Evolutionary conservation across 2,797 vertebrate species (phyloP), one percentile per base, ranked within the genome.

Genomic region (Scarus forsteni): DNA sequence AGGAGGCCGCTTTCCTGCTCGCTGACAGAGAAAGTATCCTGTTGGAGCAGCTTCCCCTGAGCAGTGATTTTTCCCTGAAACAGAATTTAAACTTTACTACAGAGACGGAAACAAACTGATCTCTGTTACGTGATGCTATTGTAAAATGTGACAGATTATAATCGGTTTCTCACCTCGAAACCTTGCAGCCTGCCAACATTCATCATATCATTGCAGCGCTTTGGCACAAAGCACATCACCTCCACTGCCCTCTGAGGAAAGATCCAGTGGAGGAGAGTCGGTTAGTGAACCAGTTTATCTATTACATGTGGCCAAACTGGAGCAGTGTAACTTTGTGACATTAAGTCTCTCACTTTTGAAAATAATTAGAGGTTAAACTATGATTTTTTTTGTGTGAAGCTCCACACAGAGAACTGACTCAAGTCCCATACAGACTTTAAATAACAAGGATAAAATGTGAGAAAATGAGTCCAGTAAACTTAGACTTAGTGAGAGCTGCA

Each of bases 201-300:
- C 96, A 97, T 97, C 96, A 97, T 97, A 71, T 97, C 96, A 11
- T 97, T 96, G 76, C 96, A 97, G 66, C 95, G 95, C 80, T 96
- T 96, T 61, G 96, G 96, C 74, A 97, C 96, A 7, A 97, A 96
- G 78, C 96, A 96, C 94, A 95, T 97, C 75, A 97, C 96, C 75
- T 97, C 95, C 85, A 97, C 96, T 0, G 96, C 96, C 83, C 82
- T 94, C 96, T 97, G 92, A 44, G 10, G 34, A 52, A 65, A 49
- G 67, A 36, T 8, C 2, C n/a, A 73, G 14, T 2, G 48, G 8
- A 10, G 52, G n/a, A 49, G 39, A 53, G 38, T 42, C 9, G 45
- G 56, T 46, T 53, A 45, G 6, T 51, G 50, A 56, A 18, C 18
- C 13, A 53, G 36, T 39, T 49, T 14, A 18, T 27, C 7, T 39